phyloP scores from a whole-genome alignment of 2,888 invertebrate genomes.

The Caenorhabditis drosophilae region DNA sequence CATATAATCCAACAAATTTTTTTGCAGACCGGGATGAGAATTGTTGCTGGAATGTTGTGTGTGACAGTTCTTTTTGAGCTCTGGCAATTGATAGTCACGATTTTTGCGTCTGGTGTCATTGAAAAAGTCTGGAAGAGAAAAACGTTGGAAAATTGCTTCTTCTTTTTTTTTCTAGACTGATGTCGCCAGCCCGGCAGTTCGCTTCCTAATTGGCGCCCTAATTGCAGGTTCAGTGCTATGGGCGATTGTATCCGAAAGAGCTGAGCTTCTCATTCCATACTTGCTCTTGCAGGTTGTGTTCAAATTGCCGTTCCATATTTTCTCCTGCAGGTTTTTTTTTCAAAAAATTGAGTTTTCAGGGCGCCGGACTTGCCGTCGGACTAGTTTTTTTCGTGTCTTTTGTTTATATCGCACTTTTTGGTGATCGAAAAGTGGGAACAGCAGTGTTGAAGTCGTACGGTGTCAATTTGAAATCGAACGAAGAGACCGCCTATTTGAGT shows the following conservation, averaged over 20 bases:
- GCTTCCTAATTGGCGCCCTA: constrained; percentile 46
- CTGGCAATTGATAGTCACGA: constrained; percentile 48
- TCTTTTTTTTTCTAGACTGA: constrained; percentile 11
- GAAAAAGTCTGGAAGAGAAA: constrained; percentile 11
- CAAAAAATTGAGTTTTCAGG: constrained; percentile 23
- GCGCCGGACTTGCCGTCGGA: constrained; percentile 51
- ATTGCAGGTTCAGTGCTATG: constrained; percentile 47
- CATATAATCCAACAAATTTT: too few relatives aligned
- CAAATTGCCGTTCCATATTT: neutral
- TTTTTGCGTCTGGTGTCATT: constrained; percentile 20
- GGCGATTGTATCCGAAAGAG: constrained; percentile 49
- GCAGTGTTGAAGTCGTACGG: constrained; percentile 29
- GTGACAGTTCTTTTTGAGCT: constrained; percentile 57
- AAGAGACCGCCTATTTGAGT: constrained; percentile 36
- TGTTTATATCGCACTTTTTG: constrained; percentile 53
- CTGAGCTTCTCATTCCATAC: constrained; percentile 55
- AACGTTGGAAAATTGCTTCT: neutral
- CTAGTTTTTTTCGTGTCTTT: constrained; percentile 57
- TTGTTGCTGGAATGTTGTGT: constrained; percentile 56
- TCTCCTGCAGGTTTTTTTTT: too few relatives aligned
- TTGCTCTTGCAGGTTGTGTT: constrained; percentile 47
- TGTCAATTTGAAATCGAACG: constrained; percentile 20
- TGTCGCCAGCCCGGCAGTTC: constrained; percentile 29
- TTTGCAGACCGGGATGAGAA: constrained; percentile 56
- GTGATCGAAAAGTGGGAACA: constrained; percentile 34